These are phyloP conservation scores for Diglossa cyanea DNA, from an alignment of 2,797 vertebrate genomes.

Conservation along the genomic window DNA sequence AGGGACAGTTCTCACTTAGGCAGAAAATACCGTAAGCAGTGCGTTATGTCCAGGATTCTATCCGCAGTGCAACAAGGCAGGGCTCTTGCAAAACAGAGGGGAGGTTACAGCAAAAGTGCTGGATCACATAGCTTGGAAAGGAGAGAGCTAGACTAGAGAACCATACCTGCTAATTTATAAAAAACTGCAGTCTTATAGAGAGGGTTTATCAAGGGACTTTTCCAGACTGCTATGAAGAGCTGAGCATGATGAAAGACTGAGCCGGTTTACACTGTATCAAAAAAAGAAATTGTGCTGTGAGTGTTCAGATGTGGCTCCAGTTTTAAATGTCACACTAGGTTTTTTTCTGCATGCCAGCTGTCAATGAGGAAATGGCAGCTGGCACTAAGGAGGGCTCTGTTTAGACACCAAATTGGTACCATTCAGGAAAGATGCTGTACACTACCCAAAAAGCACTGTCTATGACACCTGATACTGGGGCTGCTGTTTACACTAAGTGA, in stretches of 20 bases:
- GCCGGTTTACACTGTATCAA: neutral
- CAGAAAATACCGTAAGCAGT: neutral
- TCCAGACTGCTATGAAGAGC: neutral
- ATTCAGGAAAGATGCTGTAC: neutral
- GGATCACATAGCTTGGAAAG: neutral
- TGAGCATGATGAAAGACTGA: neutral
- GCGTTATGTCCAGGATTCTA: neutral
- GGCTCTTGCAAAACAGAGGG: neutral
- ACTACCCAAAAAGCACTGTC: neutral
- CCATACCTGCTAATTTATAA: neutral
- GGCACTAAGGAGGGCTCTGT: neutral
- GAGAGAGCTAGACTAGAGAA: neutral
- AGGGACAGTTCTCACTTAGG: neutral
- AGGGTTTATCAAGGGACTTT: neutral
- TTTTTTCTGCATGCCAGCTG: neutral
- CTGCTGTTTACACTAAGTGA: neutral
- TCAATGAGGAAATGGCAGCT: neutral
- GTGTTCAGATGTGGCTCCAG: neutral
- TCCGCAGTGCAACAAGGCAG: neutral
- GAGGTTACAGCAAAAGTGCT: neutral
- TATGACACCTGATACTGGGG: neutral
- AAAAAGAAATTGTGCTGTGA: neutral
- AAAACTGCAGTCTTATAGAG: neutral
- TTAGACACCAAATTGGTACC: neutral
- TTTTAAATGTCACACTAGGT: neutral